Evolutionary conservation across 2,797 vertebrate species (phyloP).

Genomic region (Fringilla coelebs): DNA sequence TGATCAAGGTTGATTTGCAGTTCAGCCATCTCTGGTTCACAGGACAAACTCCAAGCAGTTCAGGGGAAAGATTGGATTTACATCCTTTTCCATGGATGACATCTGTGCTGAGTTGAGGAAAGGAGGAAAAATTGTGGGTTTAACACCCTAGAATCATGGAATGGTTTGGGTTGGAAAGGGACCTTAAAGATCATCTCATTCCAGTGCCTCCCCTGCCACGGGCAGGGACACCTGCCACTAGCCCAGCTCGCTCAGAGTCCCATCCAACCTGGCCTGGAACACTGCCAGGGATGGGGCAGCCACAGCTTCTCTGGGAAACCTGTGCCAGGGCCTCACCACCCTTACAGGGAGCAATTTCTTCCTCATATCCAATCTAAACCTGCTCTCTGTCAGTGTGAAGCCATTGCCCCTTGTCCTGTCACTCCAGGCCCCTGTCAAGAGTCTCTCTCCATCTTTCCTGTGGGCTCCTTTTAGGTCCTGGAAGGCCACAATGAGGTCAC

Average conservation of each 20-base stretch:
- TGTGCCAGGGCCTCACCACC: background rate
- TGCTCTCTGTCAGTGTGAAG: background rate
- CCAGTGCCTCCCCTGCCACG: rapidly evolving
- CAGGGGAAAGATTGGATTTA: background rate
- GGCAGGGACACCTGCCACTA: background rate
- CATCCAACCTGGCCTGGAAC: rapidly evolving
- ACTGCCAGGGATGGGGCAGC: background rate
- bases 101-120: background rate
- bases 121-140: background rate
- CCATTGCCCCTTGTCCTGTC: background rate
- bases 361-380: rapidly evolving
- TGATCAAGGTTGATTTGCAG: background rate
- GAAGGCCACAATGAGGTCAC: background rate
- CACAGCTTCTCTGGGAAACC: rapidly evolving
- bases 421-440: background rate
- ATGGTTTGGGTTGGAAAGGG: too few species aligned
- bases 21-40: background rate
- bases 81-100: background rate
- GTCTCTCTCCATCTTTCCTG: background rate
- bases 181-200: background rate
- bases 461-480: background rate
- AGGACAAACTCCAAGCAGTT: background rate
- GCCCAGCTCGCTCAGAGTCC: background rate
- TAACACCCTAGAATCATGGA: background rate
- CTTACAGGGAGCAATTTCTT: background rate